These are phyloP conservation scores for Clarias magur DNA, from an alignment of 2,113 vertebrate genomes.

Conservation along the genomic window DNA sequence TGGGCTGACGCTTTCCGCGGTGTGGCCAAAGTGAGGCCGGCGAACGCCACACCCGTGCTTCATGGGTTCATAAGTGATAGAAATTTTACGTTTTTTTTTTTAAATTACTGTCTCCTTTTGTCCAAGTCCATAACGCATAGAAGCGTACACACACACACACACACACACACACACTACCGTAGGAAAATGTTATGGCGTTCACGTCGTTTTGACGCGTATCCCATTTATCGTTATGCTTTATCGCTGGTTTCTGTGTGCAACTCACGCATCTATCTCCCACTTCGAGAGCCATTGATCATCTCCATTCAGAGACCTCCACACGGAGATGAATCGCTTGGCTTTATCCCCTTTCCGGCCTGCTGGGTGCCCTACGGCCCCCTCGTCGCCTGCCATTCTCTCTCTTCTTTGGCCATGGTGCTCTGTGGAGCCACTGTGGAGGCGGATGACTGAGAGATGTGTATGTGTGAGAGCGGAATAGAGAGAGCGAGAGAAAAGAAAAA, in stretches of 20 bases:
- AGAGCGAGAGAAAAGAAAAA: slow-evolving; percentile 4
- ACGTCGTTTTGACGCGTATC: background rate
- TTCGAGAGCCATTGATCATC: slow-evolving; percentile 20
- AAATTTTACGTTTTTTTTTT: background rate
- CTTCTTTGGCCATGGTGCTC: slow-evolving; percentile 35
- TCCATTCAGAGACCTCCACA: slow-evolving; percentile 22
- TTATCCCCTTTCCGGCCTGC: slow-evolving; percentile 36
- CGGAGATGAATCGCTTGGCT: slow-evolving; percentile 41
- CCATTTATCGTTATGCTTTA: background rate
- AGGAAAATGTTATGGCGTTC: background rate
- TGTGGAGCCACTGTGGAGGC: slow-evolving; percentile 16
- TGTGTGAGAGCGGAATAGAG: slow-evolving; percentile 55
- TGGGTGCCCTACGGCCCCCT: slow-evolving; percentile 12
- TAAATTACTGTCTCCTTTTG: background rate
- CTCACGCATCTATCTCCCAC: background rate
- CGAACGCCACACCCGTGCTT: background rate
- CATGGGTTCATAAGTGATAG: background rate
- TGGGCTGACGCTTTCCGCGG: slow-evolving; percentile 6
- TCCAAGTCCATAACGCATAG: background rate
- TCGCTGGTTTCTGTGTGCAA: background rate
- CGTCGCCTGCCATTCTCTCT: slow-evolving; percentile 34
- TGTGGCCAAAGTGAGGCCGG: background rate
- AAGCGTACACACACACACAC: background rate
- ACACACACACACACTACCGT: background rate
- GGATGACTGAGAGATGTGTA: slow-evolving; percentile 4